Conservation (phyloP, 1,140 invertebrate genomes). For the Cotesia vestalis region DNA sequence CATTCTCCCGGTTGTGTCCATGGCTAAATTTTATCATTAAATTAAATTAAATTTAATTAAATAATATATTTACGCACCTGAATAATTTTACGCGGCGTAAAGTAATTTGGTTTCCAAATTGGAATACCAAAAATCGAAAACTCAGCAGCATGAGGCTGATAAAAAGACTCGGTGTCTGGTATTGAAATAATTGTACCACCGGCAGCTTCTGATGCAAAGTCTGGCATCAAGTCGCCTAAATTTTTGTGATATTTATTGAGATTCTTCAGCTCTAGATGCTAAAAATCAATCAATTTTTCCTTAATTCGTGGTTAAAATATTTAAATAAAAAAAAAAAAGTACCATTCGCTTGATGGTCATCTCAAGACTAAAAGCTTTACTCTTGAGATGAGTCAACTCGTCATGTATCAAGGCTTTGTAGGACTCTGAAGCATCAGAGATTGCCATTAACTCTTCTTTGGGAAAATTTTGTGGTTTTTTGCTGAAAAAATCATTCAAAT, state of each 20-base stretch:
- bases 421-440: constrained; percentile 32
- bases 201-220: constrained; percentile 55
- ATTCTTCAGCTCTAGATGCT: constrained; percentile 39
- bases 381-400: constrained; percentile 42
- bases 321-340: constrained; percentile 6
- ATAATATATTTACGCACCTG: constrained; percentile 40
- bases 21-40: constrained; percentile 37
- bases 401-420: constrained; percentile 25
- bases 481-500: constrained; percentile 9
- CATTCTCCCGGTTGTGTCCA: constrained; percentile 81
- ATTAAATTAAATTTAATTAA: constrained; percentile 4
- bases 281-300: constrained; percentile 14
- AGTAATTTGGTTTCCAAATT: constrained; percentile 48
- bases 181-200: constrained; percentile 51
- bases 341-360: constrained; percentile 44
- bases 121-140: constrained; percentile 51
- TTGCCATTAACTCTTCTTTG: constrained; percentile 15
- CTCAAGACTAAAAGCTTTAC: constrained; percentile 43
- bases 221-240: constrained; percentile 45
- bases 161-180: constrained; percentile 51
- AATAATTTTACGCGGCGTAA: constrained; percentile 53
- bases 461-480: not conserved
- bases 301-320: not conserved
- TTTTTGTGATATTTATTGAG: constrained; percentile 27
- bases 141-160: constrained; percentile 36